These are phyloP conservation scores for Luidia sarsii DNA, from an alignment of 53 echinoderm and acorn worm species.

Conservation along the genomic window DNA sequence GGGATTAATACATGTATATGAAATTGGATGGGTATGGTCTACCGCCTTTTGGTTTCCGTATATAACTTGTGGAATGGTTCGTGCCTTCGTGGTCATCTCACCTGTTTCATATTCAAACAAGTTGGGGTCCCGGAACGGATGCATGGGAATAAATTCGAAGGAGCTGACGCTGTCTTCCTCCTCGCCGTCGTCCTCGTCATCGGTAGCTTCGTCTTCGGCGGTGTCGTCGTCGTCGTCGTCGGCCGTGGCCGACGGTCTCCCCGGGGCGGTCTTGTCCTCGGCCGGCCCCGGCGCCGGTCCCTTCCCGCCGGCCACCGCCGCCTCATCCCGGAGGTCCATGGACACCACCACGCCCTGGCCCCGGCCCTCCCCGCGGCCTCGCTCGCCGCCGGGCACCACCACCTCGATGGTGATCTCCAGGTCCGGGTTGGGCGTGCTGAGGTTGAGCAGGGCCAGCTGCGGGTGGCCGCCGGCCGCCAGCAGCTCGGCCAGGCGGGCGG, in stretches of 20 bases:
- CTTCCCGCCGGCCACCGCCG: not conserved
- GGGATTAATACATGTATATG: no score
- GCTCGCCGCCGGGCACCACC: constrained; percentile 49
- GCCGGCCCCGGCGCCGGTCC: not conserved
- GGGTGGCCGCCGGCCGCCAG: constrained; percentile 58
- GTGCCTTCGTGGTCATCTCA: no score
- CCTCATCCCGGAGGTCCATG: constrained; percentile 23
- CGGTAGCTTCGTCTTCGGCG: not conserved
- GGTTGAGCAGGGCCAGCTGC: constrained; percentile 69
- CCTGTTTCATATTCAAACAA: not conserved
- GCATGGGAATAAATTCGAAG: not conserved
- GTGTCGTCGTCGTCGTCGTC: not conserved
- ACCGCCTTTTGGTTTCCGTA: no score
- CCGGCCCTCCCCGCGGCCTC: constrained; percentile 40
- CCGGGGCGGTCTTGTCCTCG: not conserved
- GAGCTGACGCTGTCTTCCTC: not conserved
- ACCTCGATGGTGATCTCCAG: constrained; percentile 97
- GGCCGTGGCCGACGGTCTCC: not conserved
- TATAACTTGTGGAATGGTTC: no score
- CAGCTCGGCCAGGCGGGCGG: constrained; percentile 44
- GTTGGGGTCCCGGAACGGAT: not conserved
- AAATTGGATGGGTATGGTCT: no score
- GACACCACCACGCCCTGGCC: constrained; percentile 28
- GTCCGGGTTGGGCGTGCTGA: constrained; percentile 88
- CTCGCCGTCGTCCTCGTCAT: not conserved